Base-by-base conservation (phyloP, 2,113 vertebrate genomes). In the Willisornis vidua region DNA sequence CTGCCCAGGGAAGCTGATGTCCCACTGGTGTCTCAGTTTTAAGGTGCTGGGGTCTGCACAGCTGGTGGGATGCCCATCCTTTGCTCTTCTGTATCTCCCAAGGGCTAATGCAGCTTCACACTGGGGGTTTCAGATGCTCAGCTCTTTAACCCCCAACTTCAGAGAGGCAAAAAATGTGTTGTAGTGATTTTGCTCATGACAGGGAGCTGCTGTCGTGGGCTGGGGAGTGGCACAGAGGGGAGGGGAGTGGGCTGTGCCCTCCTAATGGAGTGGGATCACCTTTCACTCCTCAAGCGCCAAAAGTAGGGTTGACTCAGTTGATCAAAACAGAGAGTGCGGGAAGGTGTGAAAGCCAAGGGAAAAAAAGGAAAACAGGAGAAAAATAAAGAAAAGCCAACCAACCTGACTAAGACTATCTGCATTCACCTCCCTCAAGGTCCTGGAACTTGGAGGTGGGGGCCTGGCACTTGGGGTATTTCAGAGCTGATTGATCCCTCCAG, bases 301-400 rank as follows among this genome's bases (percentile, higher is more conserved):
- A 90, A 31, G 29, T 46, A 6, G 59, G 45, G 25, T 23, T 97
- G 96, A 94, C 83, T 97, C 96, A 97, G 83, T 12, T 89, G 83
- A 93, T 92, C 89, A 92, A 96, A 97, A 97, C 96, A 96, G 96
- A 92, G 88, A 81, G 79, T 96, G 92, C 90, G 90, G 92, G 96
- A 92, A 94, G 92, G 96, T 96, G 96, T 94, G 96, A 97, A 95
- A 93, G 28, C 28, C 29, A 57, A 26, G 6, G 45, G 29, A 10
- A 62, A 46, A 57, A 75, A 35, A 45, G 6, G 10, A 26, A 85
- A 76, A 65, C 20, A 19, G 16, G 12, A 86, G 73, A 63, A 91
- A 81, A 94, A 94, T 28, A 66, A 93, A 94, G 62, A 85, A 88
- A 95, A 80, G 23, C 6, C 54, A 93, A 62, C 9, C 49, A 93